Base-by-base conservation (phyloP, 2,888 invertebrate species). In the Tenthredo amoena region DNA sequence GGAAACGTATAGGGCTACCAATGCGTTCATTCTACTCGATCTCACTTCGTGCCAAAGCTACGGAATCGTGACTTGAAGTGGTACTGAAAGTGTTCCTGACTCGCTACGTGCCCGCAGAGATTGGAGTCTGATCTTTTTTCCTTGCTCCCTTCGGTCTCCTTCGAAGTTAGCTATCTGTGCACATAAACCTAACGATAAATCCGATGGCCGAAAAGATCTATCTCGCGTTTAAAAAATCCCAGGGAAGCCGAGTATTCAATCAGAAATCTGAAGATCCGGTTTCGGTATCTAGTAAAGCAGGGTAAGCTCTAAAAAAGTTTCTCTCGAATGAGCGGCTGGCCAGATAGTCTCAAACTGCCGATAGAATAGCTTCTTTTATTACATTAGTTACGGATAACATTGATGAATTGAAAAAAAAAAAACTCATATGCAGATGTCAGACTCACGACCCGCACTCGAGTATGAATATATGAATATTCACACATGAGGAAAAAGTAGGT, bases 11-110 rank as follows among this genome's bases (percentile, higher is more conserved):
- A 68, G 68, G 31, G 34, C 68, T 26, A 55, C 68, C 68, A 26
- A 74, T 74, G 72, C 72, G 43, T 74, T 43, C 43, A 10, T 43
- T 74, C 72, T 43, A 43, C 43, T 43, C 72, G 72, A 74, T 74
- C 72, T 74, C 43, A 74, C 72, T 74, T 74, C 72, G 72, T 74
- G 72, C 37, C 72, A 74, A 43, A 43, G 72, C 72, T 74, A 74
- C 43, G 43, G n/a, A 74, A 74, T 74, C 72, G 72, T 74, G 72
- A 74, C 72, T 74, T 43, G 72, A 74, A 74, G 43, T 74, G 40
- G 72, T 43, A 74, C 72, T 74, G 72, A 40, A 74, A 74, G 72
- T 43, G 43, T 74, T 74, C 72, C 72, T 34, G 68, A 68, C 68
- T 68, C 68, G 34, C 68, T 34, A 68, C 68, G 68, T 68, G 68